Conservation (phyloP, 1,140 invertebrate genomes). For the Antheraea mylitta region DNA sequence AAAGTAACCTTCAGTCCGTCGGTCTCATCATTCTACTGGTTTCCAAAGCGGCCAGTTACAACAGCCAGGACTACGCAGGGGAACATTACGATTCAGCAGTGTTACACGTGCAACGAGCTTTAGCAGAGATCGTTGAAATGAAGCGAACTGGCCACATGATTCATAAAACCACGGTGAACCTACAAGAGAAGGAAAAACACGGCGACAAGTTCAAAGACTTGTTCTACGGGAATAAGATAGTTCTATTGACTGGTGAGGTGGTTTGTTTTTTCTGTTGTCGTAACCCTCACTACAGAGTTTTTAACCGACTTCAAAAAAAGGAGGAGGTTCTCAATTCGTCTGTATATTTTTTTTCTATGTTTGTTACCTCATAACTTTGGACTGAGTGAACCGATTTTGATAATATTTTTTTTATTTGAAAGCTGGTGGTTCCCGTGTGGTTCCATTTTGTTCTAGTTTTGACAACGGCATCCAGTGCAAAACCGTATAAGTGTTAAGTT, state of each 20-base stretch:
- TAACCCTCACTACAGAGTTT: not conserved
- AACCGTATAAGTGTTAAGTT: no score
- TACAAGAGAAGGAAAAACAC: conserved; percentile 73
- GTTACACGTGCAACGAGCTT: conserved; percentile 82
- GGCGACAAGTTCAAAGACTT: conserved; percentile 58
- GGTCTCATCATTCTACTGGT: conserved; percentile 91
- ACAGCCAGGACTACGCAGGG: conserved; percentile 33
- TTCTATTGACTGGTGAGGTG: conserved; percentile 85
- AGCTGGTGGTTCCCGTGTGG: no score
- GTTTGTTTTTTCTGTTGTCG: no score
- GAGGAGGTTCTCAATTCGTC: no score
- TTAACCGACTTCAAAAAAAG: no score
- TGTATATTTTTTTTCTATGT: no score
- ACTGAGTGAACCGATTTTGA: no score
- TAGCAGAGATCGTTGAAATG: conserved; percentile 97
- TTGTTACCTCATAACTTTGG: no score
- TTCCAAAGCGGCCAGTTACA: conserved; percentile 85
- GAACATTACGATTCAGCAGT: conserved; percentile 55
- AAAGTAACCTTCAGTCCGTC: conserved; percentile 91
- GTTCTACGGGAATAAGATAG: conserved; percentile 94
- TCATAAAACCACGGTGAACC: conserved; percentile 92
- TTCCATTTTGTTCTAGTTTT: no score
- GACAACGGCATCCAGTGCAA: no score
- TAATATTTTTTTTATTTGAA: no score
- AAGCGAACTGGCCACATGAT: conserved; percentile 95